Evolutionary conservation across 2,113 vertebrate genomes (phyloP).

Genomic region (Prietella phreatophila): DNA sequence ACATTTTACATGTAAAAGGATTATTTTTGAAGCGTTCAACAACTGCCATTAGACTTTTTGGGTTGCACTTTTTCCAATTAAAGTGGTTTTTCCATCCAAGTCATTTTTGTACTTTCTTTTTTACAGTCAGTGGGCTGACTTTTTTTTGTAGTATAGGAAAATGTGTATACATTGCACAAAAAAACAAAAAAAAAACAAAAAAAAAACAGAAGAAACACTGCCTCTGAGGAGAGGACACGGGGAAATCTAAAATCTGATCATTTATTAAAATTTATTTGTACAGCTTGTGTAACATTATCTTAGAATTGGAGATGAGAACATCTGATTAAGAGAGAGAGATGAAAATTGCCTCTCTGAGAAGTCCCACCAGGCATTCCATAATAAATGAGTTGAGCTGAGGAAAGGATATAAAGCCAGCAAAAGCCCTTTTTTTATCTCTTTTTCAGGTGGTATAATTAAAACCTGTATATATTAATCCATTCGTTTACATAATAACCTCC

Average conservation of each 20-base stretch:
- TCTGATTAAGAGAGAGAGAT: constrained; percentile 24
- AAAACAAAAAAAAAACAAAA: not conserved
- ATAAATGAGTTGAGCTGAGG: not conserved
- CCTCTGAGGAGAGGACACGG: not conserved
- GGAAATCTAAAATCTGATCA: not conserved
- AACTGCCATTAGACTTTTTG: not conserved
- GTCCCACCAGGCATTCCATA: constrained; percentile 27
- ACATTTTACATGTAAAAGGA: not conserved
- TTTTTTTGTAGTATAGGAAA: not conserved
- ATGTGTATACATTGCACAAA: too few relatives aligned
- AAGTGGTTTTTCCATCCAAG: not conserved
- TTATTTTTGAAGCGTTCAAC: not conserved
- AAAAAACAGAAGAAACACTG: not conserved
- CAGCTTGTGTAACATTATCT: constrained; percentile 11
- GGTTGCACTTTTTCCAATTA: too few relatives aligned
- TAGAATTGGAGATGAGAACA: constrained; percentile 12
- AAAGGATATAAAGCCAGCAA: not conserved
- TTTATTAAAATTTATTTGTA: not conserved
- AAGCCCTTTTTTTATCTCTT: not conserved
- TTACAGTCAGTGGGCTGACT: not conserved
- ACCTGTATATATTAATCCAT: constrained; percentile 5
- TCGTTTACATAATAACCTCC: not conserved
- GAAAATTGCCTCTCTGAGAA: constrained; percentile 6
- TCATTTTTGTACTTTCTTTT: not conserved
- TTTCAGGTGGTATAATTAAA: constrained; percentile 9